Evolutionary conservation across 2,888 invertebrate species (phyloP).

Genomic region (Aporophyla lueneburgensis): DNA sequence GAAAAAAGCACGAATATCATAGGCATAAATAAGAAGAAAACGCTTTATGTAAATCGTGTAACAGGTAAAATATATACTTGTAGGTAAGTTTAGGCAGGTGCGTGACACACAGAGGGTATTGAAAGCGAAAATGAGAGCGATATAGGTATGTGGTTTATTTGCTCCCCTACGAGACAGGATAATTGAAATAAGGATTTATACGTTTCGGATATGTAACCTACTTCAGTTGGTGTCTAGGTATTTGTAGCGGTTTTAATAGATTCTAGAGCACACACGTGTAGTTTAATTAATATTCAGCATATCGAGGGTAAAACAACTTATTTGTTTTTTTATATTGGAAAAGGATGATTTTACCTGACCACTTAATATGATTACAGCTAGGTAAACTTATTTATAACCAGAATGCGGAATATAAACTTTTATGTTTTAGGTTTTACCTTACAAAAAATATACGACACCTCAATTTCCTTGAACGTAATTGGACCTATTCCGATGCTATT

Average conservation of each 20-base stretch:
- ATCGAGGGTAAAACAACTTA: background rate
- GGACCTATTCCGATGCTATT: conserved; percentile 42
- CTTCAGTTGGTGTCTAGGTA: conserved; percentile 68
- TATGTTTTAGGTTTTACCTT: background rate
- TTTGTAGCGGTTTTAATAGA: conserved; percentile 57
- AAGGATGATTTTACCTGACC: background rate
- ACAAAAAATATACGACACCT: background rate
- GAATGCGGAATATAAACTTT: background rate
- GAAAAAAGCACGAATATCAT: conserved; percentile 64
- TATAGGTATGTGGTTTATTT: conserved; percentile 83
- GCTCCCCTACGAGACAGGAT: conserved; percentile 83
- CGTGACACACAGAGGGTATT: conserved; percentile 74
- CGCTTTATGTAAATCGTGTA: conserved; percentile 65
- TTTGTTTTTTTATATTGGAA: background rate
- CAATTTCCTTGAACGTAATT: conserved; percentile 37
- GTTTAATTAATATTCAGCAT: conserved; percentile 33
- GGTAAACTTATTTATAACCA: background rate
- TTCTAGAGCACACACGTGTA: conserved; percentile 12
- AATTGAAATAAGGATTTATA: conserved; percentile 89
- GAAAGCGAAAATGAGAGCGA: conserved; percentile 84
- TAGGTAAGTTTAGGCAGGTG: conserved; percentile 72
- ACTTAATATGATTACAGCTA: background rate
- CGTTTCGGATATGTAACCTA: conserved; percentile 83
- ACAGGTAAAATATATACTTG: conserved; percentile 63
- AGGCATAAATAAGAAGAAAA: conserved; percentile 58